Base-by-base conservation (phyloP, 2,888 invertebrate species). In the Hemicrepidius hirtus region DNA sequence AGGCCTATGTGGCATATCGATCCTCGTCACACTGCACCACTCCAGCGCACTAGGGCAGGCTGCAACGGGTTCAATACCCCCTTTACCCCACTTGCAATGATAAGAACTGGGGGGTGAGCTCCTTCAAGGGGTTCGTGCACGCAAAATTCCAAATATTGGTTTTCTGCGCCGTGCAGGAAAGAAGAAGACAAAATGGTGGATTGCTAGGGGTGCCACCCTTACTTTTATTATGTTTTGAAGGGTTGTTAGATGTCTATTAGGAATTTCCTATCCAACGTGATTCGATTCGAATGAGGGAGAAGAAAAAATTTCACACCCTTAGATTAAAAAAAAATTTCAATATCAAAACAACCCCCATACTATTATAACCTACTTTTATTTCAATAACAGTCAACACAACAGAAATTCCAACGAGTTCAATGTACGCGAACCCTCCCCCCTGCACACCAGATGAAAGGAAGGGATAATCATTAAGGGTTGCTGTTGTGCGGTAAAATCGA, bases 51-150 rank as follows among this genome's bases (percentile, higher is more conserved):
- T 73, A 60, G 75, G 72, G 37, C 72, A 73, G 49, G 64, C 72
- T 73, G 74, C 74, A 74, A 62, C 49, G 69, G 65, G 75, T 75
- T 75, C 75, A 75, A 41, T 75, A 69, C 69, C 72, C 72, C 67
- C 64, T 67, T 21, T 13, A 66, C 50, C 72, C 72, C 63, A 28
- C 53, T 64, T 67, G 41, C 41, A 68, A 49, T 64, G 72, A 72
- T 72, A 72, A 72, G 64, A 35, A 59, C 24, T 9, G 46, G 40
- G 28, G 37, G 53, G 50, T 12, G 44, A 44, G 62, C 57, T 60
- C 28, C 44, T 28, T n/a, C 20, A 37, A 20, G 49, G 37, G 37
- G n/a, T 4, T 20, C 12, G 3, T 40, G 20, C 57, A 35, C 37
- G 37, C 20, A 32, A 37, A 40, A 35, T 37, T 57, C 57, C 37